These are phyloP conservation scores for Dasyurus viverrinus DNA, from an alignment of 2,113 vertebrate genomes.

Conservation along the genomic window DNA sequence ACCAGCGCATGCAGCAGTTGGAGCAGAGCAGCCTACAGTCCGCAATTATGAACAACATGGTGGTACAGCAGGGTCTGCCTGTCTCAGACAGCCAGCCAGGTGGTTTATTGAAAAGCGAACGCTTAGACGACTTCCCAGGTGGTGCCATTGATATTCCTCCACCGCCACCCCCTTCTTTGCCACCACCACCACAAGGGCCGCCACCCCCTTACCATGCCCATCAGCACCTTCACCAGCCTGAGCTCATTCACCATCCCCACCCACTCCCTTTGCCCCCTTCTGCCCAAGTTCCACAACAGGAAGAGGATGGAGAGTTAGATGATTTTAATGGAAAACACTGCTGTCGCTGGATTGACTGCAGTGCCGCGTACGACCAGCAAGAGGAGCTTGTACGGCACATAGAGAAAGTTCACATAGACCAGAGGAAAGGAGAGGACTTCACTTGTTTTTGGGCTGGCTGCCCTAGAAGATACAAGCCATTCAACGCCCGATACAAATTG, in stretches of 20 bases:
- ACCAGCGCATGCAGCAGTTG: conserved; percentile 87
- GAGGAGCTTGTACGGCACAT: conserved; percentile 96
- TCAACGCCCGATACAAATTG: conserved; percentile 98
- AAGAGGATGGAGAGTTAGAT: conserved; percentile 89
- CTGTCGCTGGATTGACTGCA: conserved; percentile 93
- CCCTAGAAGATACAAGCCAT: conserved; percentile 92
- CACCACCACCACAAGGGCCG: conserved; percentile 86
- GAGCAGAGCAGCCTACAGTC: conserved; percentile 86
- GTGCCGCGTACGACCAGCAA: conserved; percentile 90
- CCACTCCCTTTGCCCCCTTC: conserved; percentile 69
- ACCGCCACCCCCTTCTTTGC: conserved; percentile 77
- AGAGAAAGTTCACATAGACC: conserved; percentile 95
- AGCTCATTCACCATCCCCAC: conserved; percentile 74
- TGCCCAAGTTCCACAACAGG: conserved; percentile 80
- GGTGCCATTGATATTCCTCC: conserved; percentile 65
- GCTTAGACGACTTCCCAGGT: conserved; percentile 77
- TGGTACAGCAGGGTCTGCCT: conserved; percentile 87
- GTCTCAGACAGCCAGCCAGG: conserved; percentile 68
- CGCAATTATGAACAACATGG: conserved; percentile 87
- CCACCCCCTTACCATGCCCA: conserved; percentile 93
- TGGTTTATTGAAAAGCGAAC: conserved; percentile 78
- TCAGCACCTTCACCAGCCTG: conserved; percentile 80
- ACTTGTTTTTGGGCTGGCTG: conserved; percentile 96
- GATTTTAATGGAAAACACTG: conserved; percentile 85
- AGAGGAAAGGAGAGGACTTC: conserved; percentile 95